Percentiles rank a stretch among this genome's conserved stretches.
phyloP scores from a whole-genome alignment of 2,888 invertebrate species.

The Dermolepida albohirtum region DNA sequence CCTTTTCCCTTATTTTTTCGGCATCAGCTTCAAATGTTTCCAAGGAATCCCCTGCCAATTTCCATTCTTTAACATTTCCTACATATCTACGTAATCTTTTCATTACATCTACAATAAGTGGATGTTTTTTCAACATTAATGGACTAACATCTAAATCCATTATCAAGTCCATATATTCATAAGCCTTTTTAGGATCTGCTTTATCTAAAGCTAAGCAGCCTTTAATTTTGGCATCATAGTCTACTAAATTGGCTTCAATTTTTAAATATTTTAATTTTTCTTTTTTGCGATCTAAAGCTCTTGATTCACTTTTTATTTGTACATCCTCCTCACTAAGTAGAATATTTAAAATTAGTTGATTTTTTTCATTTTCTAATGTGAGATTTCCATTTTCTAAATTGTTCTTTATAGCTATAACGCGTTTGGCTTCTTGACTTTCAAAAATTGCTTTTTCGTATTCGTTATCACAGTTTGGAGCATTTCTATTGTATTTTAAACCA shows the following conservation, averaged over 20 bases:
- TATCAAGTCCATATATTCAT: conserved; percentile 74
- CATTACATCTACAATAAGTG: conserved; percentile 81
- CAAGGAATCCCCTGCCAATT: conserved; percentile 71
- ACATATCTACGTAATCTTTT: conserved; percentile 81
- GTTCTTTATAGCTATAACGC: conserved; percentile 73
- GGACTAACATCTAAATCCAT: conserved; percentile 73
- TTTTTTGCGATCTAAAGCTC: conserved; percentile 70
- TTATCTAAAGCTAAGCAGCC: conserved; percentile 74
- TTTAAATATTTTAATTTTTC: conserved; percentile 72
- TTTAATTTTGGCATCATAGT: conserved; percentile 76
- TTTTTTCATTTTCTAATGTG: conserved; percentile 46
- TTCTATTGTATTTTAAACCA: conserved; percentile 75
- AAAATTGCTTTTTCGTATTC: conserved; percentile 73
- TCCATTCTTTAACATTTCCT: conserved; percentile 83
- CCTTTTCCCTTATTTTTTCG: conserved; percentile 76
- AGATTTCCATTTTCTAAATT: conserved; percentile 57
- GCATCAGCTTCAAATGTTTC: conserved; percentile 76
- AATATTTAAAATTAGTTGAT: conserved; percentile 70
- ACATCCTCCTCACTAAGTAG: conserved; percentile 73
- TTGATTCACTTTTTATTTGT: conserved; percentile 66
- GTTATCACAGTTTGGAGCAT: conserved; percentile 71
- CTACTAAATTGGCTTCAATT: conserved; percentile 74
- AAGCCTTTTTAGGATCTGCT: conserved; percentile 79
- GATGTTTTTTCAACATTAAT: conserved; percentile 85
- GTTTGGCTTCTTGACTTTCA: conserved; percentile 74